Percentiles rank a stretch among this genome's conserved stretches.
phyloP scores from a whole-genome alignment of 92 coral and sea anemone genomes.

The Palythoa caribaeorum region DNA sequence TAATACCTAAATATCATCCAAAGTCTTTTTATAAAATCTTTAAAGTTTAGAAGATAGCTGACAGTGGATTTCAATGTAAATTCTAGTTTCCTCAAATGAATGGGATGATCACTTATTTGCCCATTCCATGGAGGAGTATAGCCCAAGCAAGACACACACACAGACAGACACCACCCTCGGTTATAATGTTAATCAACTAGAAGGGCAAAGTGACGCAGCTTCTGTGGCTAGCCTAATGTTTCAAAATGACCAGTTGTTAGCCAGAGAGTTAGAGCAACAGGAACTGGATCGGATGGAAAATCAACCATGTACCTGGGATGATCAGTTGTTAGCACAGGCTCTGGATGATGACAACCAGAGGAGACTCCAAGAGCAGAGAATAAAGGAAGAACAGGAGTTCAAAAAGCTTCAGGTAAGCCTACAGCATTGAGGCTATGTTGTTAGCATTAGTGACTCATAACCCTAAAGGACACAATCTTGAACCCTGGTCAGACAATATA shows the following conservation, averaged over 20 bases:
- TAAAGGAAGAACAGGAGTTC: conserved; percentile 89
- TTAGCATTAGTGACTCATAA: no score
- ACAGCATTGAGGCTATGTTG: no score
- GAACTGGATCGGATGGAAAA: conserved; percentile 85
- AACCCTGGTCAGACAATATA: no score
- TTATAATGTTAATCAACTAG: conserved; percentile 53
- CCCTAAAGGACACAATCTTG: no score
- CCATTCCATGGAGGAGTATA: conserved; percentile 77
- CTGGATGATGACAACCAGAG: conserved; percentile 81
- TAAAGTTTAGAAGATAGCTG: no score
- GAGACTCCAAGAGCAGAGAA: conserved; percentile 74
- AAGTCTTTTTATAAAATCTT: no score
- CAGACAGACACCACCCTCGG: not conserved
- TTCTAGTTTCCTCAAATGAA: conserved; percentile 77
- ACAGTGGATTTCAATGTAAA: not conserved
- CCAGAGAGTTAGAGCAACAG: conserved; percentile 77
- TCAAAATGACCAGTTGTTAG: conserved; percentile 57
- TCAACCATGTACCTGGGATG: conserved; percentile 88
- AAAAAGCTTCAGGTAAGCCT: conserved; percentile 85
- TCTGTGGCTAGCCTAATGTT: conserved; percentile 6
- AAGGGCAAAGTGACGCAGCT: conserved; percentile 47
- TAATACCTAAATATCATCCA: no score
- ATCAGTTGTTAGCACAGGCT: conserved; percentile 89
- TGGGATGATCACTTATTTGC: conserved; percentile 94
- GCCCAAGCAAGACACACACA: conserved; percentile 42